Conservation (phyloP, 2,797 vertebrate species). For the Rhadinocentrus ornatus region DNA sequence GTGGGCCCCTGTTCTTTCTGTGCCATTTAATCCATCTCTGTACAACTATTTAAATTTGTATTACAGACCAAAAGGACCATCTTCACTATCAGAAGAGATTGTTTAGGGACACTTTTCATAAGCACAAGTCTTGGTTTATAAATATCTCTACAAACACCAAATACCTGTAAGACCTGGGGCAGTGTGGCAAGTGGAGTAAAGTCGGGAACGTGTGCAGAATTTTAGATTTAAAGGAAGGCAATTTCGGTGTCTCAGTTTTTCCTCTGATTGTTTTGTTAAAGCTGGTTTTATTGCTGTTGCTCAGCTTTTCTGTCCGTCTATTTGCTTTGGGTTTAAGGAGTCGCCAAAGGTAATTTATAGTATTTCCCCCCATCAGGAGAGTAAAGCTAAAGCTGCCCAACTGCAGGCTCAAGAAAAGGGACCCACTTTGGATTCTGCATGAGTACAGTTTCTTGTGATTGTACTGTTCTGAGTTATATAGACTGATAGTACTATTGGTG, state of each 20-base stretch:
- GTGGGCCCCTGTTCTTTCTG: conserved; percentile 62
- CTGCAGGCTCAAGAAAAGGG: conserved; percentile 43
- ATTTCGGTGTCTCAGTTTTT: conserved; percentile 67
- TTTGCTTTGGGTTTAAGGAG: conserved; percentile 77
- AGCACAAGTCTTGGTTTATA: conserved; percentile 59
- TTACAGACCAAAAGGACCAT: conserved; percentile 70
- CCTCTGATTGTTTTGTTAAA: conserved; percentile 74
- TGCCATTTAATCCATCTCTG: conserved; percentile 74
- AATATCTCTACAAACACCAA: conserved; percentile 69
- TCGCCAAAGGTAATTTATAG: conserved; percentile 76
- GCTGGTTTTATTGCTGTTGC: conserved; percentile 79
- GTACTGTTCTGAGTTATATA: conserved; percentile 64
- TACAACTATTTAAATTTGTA: conserved; percentile 77
- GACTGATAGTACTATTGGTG: conserved; percentile 51
- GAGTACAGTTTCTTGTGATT: conserved; percentile 60
- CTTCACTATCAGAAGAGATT: conserved; percentile 72
- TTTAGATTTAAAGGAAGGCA: conserved; percentile 53
- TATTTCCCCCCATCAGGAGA: conserved; percentile 57
- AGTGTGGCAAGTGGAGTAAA: conserved; percentile 54
- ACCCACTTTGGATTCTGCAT: conserved; percentile 63
- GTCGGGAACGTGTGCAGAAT: conserved; percentile 63
- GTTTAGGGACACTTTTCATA: conserved; percentile 77
- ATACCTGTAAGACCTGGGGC: conserved; percentile 44
- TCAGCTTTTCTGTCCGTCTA: conserved; percentile 71
- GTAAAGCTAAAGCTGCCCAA: conserved; percentile 60